Evolutionary conservation across 2,113 vertebrate species (phyloP), one percentile per base, ranked within the genome.

Genomic region (Rhabdomys dilectus): DNA sequence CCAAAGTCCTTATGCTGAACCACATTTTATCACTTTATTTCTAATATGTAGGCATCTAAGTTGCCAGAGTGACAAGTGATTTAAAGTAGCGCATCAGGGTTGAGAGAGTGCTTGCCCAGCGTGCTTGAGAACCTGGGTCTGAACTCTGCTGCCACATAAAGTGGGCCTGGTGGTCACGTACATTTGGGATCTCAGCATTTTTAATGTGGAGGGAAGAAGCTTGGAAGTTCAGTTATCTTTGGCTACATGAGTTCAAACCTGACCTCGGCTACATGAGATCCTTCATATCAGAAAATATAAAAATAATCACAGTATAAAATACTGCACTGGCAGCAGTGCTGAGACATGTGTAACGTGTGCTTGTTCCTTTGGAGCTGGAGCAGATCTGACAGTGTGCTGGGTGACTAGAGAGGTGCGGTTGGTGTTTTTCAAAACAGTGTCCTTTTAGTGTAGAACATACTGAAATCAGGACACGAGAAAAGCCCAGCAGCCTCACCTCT

Each of bases 21-120:
- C 45, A 22, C 0, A 5, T 2, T 16, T 45, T 36, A 0, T 39
- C 53, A 34, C 29, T 48, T 0, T n/a, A 10, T 88, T n/a, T 77
- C 26, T 80, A 34, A 26, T 39, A 42, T 62, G 21, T 66, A 48
- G 39, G 39, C 60, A 24, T 92, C 72, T 81, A 42, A 21, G 19
- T 7, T 39, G 39, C 22, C 2, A n/a, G 34, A 21, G 7, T 68
- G 17, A 51, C 48, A 24, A 77, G 94, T n/a, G 21, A 12, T 12
- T 78, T 72, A 53, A 94, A 42, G 68, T 66, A 17, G 16, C 51
- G 8, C 22, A 51, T 68, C 39, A 68, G 60, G 66, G 16, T 36
- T 48, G 17, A 29, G 34, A 0, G 9, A 48, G 42, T 5, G 39
- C 42, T 66, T 48, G 10, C n/a, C n/a, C 15, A 12, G 56, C 19